A percentile compares a stretch with the other conserved stretches of the same genome.
phyloP scores from a whole-genome alignment of 1,140 invertebrate species.

The Homarus americanus region DNA sequence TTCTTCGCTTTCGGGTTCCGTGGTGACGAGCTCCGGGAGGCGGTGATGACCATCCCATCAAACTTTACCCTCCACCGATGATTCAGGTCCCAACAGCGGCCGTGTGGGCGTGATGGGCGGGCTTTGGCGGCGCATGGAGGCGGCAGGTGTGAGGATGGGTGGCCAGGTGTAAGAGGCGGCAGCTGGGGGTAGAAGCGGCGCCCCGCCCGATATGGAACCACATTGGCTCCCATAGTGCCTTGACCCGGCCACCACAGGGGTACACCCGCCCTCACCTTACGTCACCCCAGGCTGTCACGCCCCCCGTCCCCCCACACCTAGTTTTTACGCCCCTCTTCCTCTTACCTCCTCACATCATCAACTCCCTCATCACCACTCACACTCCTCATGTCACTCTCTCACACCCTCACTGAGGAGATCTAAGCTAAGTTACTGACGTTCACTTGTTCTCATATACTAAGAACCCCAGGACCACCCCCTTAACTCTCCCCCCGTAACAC shows the following conservation, averaged over 20 bases:
- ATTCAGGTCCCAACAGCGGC: not conserved
- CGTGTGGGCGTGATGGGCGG: not conserved
- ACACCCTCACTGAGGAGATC: no score
- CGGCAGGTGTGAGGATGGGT: not conserved
- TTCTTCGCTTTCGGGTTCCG: not conserved
- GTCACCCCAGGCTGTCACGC: no score
- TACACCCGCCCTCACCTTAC: not conserved
- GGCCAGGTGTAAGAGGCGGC: no score
- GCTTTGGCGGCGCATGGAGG: not conserved
- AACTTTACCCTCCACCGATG: not conserved
- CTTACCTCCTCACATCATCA: no score
- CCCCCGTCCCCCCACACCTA: no score
- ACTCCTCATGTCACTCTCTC: no score
- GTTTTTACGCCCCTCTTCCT: no score
- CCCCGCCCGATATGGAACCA: not conserved
- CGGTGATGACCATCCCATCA: not conserved
- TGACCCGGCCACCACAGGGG: not conserved
- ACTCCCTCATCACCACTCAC: no score
- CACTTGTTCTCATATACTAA: no score
- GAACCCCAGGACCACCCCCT: no score
- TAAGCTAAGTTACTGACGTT: no score
- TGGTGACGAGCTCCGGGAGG: not conserved
- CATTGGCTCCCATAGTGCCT: not conserved
- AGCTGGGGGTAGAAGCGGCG: not conserved
- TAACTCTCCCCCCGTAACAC: no score